Evolutionary conservation across 2,797 vertebrate species (phyloP).

Genomic region (Varecia variegata): DNA sequence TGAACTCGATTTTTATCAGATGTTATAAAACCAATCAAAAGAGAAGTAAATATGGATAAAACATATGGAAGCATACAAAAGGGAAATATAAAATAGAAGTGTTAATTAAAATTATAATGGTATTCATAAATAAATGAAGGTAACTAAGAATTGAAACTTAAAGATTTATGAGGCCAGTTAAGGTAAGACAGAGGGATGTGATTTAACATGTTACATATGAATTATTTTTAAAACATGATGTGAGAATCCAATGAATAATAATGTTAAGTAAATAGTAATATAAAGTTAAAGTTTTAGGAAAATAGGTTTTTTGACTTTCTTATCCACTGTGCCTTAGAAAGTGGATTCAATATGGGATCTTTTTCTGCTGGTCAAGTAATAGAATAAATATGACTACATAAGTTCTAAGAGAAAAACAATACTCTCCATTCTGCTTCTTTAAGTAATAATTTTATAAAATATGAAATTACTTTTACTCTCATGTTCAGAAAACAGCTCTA

Average conservation of each 20-base stretch:
- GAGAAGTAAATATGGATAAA: neutral
- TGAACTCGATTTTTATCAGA: neutral
- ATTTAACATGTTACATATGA: neutral
- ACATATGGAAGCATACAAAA: neutral
- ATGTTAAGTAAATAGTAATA: neutral
- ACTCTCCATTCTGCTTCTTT: neutral
- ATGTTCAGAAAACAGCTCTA: neutral
- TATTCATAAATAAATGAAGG: neutral
- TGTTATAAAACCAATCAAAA: neutral
- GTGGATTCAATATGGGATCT: neutral
- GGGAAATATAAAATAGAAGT: neutral
- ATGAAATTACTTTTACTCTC: neutral
- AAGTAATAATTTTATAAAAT: neutral
- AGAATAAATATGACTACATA: neutral
- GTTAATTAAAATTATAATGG: neutral
- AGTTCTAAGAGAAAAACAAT: neutral
- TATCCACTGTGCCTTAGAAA: neutral
- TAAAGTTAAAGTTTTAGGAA: neutral
- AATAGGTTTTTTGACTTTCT: neutral
- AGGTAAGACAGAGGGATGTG: neutral
- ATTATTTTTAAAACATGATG: neutral
- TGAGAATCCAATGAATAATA: neutral
- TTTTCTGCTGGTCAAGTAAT: neutral
- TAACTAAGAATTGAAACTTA: neutral
- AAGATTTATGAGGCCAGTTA: neutral